Evolutionary conservation across 2,797 vertebrate species (phyloP).

Genomic region (Lepilemur ruficaudatus): DNA sequence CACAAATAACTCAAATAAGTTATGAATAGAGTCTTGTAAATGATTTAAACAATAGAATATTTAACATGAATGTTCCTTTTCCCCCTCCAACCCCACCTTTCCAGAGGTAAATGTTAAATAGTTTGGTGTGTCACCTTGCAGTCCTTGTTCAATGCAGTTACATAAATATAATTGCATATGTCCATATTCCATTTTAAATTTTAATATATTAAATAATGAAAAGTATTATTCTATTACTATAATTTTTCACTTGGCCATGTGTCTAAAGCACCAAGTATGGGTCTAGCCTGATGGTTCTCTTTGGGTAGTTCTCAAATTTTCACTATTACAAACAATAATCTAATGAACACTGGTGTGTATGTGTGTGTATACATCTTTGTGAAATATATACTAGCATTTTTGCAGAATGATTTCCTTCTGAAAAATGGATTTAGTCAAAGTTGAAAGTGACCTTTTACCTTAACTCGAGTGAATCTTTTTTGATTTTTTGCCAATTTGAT

Average conservation of each 20-base stretch:
- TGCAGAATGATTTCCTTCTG: not conserved
- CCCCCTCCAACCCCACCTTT: not conserved
- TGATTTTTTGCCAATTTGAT: not conserved
- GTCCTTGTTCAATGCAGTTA: not conserved
- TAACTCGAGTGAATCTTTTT: not conserved
- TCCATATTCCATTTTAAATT: not conserved
- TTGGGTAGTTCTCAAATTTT: not conserved
- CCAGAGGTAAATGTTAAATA: not conserved
- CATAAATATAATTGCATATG: not conserved
- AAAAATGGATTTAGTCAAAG: not conserved
- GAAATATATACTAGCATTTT: not conserved
- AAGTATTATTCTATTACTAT: not conserved
- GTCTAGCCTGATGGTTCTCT: not conserved
- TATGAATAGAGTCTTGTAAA: not conserved
- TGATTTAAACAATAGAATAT: not conserved
- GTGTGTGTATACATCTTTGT: not conserved
- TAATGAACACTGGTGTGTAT: not conserved
- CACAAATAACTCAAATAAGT: not conserved
- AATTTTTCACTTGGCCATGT: not conserved
- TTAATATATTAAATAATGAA: not conserved
- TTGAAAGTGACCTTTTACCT: not conserved
- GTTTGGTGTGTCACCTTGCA: not conserved
- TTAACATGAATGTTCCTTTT: not conserved
- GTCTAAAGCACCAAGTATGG: not conserved
- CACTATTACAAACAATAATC: not conserved